Evolutionary conservation across 2,888 invertebrate species (phyloP).

Genomic region (Aricia artaxerxes): DNA sequence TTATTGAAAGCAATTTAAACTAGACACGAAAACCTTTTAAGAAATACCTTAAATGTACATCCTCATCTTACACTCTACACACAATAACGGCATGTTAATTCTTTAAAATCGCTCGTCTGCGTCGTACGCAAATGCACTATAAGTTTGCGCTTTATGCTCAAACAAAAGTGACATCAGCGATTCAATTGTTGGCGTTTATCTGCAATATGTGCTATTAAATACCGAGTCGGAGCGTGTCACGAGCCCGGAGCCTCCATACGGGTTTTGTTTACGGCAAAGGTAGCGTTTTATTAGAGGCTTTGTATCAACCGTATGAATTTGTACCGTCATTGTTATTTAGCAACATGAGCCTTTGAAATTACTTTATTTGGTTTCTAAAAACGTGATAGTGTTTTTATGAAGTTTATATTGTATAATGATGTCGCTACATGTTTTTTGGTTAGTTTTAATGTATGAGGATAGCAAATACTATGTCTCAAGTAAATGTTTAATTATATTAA

Average conservation of each 20-base stretch:
- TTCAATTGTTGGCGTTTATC: slow-evolving; percentile 54
- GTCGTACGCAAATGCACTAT: slow-evolving; percentile 23
- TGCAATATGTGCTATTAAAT: slow-evolving; percentile 47
- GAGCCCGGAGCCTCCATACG: slow-evolving; percentile 40
- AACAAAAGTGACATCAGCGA: slow-evolving; percentile 51
- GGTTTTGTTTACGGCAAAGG: slow-evolving; percentile 16
- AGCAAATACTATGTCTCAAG: not conserved
- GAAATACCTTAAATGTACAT: too few species aligned
- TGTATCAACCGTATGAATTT: not conserved
- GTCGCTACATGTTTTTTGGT: not conserved
- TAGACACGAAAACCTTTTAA: too few species aligned
- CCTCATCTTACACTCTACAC: too few species aligned
- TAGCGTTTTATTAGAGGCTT: slow-evolving; percentile 17
- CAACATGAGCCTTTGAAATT: not conserved
- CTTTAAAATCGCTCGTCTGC: not conserved
- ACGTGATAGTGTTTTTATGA: not conserved
- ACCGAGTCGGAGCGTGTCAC: slow-evolving; percentile 44
- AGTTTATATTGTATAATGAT: not conserved
- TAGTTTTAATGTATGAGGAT: not conserved
- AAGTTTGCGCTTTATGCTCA: slow-evolving; percentile 35
- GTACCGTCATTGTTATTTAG: slow-evolving; percentile 9
- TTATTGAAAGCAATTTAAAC: too few species aligned
- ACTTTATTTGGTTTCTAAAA: not conserved
- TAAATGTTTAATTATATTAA: not conserved
- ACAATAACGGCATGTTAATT: not conserved